phyloP scores from a whole-genome alignment of 2,888 invertebrate genomes.

The Dasysyrphus tricinctus region DNA sequence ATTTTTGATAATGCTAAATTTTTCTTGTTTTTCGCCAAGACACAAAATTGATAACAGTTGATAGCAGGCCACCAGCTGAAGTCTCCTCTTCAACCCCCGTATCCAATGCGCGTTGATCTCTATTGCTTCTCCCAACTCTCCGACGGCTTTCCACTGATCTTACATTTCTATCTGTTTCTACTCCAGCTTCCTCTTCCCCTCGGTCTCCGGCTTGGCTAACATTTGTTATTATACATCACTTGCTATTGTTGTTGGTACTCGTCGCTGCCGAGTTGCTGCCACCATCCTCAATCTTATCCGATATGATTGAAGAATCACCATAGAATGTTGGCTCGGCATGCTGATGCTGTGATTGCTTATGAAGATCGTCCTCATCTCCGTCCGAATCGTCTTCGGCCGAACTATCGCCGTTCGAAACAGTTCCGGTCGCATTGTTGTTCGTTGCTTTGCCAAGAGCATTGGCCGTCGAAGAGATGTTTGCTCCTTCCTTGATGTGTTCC shows the following conservation, averaged over 20 bases:
- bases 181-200: constrained; percentile 20
- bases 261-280: constrained; percentile 67
- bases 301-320: constrained; percentile 79
- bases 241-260: constrained; percentile 60
- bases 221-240: constrained; percentile 66
- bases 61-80: constrained; percentile 68
- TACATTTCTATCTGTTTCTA: constrained; percentile 46
- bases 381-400: constrained; percentile 83
- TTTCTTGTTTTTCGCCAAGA: constrained; percentile 81
- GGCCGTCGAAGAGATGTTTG: constrained; percentile 55
- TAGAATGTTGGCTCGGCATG: constrained; percentile 83
- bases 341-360: constrained; percentile 69
- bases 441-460: constrained; percentile 62
- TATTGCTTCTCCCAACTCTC: constrained; percentile 49
- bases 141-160: constrained; percentile 63
- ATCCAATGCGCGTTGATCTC: constrained; percentile 56
- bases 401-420: constrained; percentile 78
- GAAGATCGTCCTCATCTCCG: constrained; percentile 80
- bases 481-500: constrained; percentile 82
- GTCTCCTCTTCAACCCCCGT: constrained; percentile 50
- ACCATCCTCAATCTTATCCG: constrained; percentile 70
- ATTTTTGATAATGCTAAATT: constrained; percentile 63
- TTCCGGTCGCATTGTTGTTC: constrained; percentile 69
- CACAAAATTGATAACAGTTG: constrained; percentile 77
- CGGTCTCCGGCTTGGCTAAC: constrained; percentile 69